Evolutionary conservation across 2,113 vertebrate species (phyloP), one percentile per base, ranked within the genome.

Genomic region (Agelaius tricolor): DNA sequence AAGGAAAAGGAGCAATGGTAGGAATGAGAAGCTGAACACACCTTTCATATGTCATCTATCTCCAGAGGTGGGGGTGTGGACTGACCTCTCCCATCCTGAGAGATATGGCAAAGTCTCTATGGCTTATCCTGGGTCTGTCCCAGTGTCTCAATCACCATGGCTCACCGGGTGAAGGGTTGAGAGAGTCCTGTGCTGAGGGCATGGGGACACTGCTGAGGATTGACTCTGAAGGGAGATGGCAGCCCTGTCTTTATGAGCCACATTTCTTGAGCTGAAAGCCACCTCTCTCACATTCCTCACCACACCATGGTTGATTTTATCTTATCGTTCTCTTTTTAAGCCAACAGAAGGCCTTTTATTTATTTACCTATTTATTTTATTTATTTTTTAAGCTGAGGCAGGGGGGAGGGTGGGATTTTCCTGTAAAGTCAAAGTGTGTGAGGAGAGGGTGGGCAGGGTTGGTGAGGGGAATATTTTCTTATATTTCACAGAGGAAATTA

Each of bases 301-400:
- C 31, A 19, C 74, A 84, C 82, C 76, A 86, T 95, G 79, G 92
- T 91, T 97, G 95, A 93, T 97, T 98, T 97, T 96, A 96, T 97
- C 97, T 97, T 97, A 92, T 87, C 43, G 96, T 98, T 97, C 90
- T 95, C 94, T 97, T 97, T 97, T 85, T 87, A 97, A 98, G 97
- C 96, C 98, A 98, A 96, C 43, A 33, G 92, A 98, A 97, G 97
- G 97, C 97, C 97, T 98, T 95, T 93, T 89, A 93, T 93, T 97
- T 95, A 81, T 94, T 94, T 94, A 75, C 35, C 28, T 96, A 77
- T 89, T 96, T 91, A 69, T 90, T 96, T 96, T 73, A 88, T 76
- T 96, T 96, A 85, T 97, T 97, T 97, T 98, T 98, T 96, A 96
- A 96, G 47, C 37, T 97, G 96, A 94, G 95, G 68, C 0, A 55